phyloP scores from a whole-genome alignment of 2,888 invertebrate genomes.

The Drosophila koepferae region DNA sequence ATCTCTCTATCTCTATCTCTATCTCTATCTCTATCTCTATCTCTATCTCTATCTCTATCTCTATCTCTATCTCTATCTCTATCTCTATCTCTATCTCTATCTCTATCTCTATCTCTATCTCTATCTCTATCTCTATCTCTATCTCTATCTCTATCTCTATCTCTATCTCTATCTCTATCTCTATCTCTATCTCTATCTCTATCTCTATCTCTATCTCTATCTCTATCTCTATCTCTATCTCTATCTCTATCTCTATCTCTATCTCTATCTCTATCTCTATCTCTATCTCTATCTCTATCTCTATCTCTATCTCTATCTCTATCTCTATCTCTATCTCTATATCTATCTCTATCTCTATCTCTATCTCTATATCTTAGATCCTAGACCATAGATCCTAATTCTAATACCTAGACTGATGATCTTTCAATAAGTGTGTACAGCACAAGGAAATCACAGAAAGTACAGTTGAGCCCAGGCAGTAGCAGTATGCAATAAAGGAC shows the following conservation, averaged over 20 bases:
- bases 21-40: neutral
- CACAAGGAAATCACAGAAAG: neutral
- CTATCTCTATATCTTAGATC: too few species aligned
- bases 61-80: neutral
- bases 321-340: too few species aligned
- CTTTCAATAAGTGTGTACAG: neutral
- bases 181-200: neutral
- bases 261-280: too few species aligned
- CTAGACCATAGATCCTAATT: neutral
- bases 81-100: neutral
- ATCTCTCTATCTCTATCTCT: neutral
- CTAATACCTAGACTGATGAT: neutral
- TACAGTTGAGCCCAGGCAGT: conserved; percentile 1
- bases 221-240: neutral
- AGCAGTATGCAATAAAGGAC: conserved; percentile 5
- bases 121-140: too few species aligned
- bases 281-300: too few species aligned
- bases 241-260: neutral
- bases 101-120: neutral
- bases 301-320: too few species aligned
- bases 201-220: neutral
- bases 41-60: neutral
- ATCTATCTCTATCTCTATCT: too few species aligned
- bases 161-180: neutral
- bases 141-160: neutral